Percentiles rank a stretch among this genome's conserved stretches.
Conservation (phyloP, 2,797 vertebrate species). For the Myotis pilosus region DNA sequence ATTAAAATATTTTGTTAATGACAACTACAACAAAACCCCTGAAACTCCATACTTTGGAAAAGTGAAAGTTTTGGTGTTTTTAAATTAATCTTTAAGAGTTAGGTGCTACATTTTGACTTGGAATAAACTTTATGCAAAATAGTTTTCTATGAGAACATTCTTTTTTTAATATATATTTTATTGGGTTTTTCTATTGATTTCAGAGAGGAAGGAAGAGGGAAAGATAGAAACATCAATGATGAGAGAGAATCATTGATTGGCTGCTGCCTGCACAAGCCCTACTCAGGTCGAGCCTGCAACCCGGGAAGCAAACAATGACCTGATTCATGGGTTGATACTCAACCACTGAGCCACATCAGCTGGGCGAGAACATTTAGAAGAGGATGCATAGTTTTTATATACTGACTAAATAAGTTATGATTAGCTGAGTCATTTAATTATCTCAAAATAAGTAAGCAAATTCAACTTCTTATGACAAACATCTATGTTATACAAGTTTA, state of each 20-base stretch:
- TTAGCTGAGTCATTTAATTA: not conserved
- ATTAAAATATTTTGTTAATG: not conserved
- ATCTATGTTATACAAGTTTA: not conserved
- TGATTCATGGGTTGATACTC: no score
- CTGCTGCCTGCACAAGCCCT: no score
- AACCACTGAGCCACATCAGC: no score
- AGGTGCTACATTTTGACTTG: not conserved
- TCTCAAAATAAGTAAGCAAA: conserved; percentile 2
- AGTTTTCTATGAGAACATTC: not conserved
- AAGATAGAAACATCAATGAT: no score
- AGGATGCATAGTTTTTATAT: not conserved
- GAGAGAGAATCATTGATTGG: no score
- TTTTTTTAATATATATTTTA: no score
- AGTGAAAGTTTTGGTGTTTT: not conserved
- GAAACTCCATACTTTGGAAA: not conserved
- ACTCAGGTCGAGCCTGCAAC: no score
- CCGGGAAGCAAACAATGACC: no score
- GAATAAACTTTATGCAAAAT: not conserved
- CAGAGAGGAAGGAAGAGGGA: no score
- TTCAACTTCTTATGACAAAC: not conserved
- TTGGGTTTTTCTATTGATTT: no score
- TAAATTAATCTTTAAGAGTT: not conserved
- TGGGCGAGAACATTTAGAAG: not conserved
- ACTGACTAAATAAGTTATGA: not conserved
- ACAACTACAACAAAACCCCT: not conserved